phyloP scores from a whole-genome alignment of 1,140 invertebrate species.

The Lethrus apterus region DNA sequence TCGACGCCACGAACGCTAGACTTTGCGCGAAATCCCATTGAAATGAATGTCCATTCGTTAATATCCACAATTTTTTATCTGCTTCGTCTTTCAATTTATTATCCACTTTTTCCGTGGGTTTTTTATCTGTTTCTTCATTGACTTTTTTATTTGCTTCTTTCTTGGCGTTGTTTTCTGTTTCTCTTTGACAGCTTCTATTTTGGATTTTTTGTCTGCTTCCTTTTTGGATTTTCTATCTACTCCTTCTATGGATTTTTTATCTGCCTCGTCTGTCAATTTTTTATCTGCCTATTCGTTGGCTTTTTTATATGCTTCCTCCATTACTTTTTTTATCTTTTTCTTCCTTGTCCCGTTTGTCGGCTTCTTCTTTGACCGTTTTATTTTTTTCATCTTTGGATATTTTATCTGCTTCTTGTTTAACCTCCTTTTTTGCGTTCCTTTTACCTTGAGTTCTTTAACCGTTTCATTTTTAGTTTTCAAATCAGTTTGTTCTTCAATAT shows the following conservation, averaged over 20 bases:
- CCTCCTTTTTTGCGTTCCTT: no score
- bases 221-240: constrained; percentile 16
- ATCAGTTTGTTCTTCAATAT: no score
- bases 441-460: no score
- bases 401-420: constrained; percentile 11
- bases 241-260: no score
- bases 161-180: constrained; percentile 17
- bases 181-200: constrained; percentile 20
- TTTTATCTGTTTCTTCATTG: no score
- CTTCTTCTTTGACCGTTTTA: constrained; percentile 10
- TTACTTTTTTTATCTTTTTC: constrained; percentile 9
- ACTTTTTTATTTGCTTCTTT: constrained; percentile 15
- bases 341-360: constrained; percentile 11
- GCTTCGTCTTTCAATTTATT: no score
- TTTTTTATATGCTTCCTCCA: constrained; percentile 19
- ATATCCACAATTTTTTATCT: no score
- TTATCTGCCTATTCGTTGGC: constrained; percentile 19
- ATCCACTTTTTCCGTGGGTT: no score
- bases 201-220: constrained; percentile 21
- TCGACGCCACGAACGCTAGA: no score
- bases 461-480: no score
- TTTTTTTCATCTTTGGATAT: constrained; percentile 15
- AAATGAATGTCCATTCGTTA: no score
- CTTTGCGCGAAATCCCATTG: no score
- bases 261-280: constrained; percentile 17